Conservation (phyloP, 2,888 invertebrate species). For the Crossocerus cetratus region DNA sequence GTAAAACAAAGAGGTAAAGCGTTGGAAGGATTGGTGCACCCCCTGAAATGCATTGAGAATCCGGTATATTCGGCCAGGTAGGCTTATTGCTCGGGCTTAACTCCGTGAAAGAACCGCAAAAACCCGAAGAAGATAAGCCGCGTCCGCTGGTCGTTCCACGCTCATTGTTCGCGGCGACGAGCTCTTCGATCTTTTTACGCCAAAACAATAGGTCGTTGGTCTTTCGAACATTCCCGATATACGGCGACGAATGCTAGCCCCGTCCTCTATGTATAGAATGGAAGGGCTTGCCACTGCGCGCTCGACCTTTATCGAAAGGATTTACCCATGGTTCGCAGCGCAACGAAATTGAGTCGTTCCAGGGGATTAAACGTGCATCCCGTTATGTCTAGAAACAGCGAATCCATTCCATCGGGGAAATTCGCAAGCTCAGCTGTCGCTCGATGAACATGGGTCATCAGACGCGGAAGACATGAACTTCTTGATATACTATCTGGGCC, state of each 20-base stretch:
- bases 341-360: slow-evolving; percentile 70
- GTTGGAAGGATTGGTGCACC: too few relatives aligned
- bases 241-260: slow-evolving; percentile 41
- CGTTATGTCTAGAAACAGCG: slow-evolving; percentile 44
- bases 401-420: slow-evolving; percentile 30
- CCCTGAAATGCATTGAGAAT: too few relatives aligned
- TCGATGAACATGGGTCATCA: slow-evolving; percentile 8
- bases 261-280: slow-evolving; percentile 56
- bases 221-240: slow-evolving; percentile 48
- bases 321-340: slow-evolving; percentile 65
- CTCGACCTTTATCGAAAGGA: slow-evolving; percentile 54
- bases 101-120: slow-evolving; percentile 31
- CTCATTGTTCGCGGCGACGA: slow-evolving; percentile 14
- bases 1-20: too few relatives aligned
- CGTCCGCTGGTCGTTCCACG: slow-evolving; percentile 32
- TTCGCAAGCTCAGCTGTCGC: slow-evolving; percentile 35
- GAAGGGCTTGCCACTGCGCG: slow-evolving; percentile 54
- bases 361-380: slow-evolving; percentile 60
- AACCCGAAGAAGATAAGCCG: slow-evolving; percentile 44
- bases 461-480: not conserved
- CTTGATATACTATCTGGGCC: not conserved
- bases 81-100: slow-evolving; percentile 33
- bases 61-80: slow-evolving; percentile 28
- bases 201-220: slow-evolving; percentile 58
- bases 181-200: slow-evolving; percentile 47